Base-by-base conservation (phyloP, 2,888 invertebrate genomes). In the Cataglyphis albicans region DNA sequence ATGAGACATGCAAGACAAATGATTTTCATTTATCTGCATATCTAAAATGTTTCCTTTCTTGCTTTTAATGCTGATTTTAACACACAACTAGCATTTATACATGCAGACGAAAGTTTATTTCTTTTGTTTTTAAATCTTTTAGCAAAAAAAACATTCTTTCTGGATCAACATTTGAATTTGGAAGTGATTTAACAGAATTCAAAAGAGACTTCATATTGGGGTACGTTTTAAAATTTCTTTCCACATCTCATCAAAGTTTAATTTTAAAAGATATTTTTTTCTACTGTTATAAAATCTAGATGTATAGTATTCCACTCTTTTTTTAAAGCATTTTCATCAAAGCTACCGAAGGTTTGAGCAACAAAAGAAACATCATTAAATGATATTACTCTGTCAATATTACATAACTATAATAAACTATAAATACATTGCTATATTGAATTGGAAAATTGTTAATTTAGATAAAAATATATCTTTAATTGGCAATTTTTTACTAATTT, bases 221-320 rank as follows among this genome's bases (percentile, higher is more conserved):
- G 9, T 25, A 63, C 18, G 25, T 44, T 44, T 10, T 7, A 67
- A 67, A 44, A 67, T 12, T 25, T 67, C 2, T 67, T 29, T 67
- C 44, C 44, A 67, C 44, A 67, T 67, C 7, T 67, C 25, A 67
- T 67, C 65, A 9, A 44, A 65, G 1, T 29, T 44, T 7, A 61
- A 32, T 29, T 29, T 25, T 29, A 18, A 67, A 6, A 32, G 3
- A 9, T 35, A 6, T n/a, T 29, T 3, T 67, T 29, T 29, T 29
- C 29, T 29, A 29, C 29, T 44, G 3, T 10, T 25, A 44, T 44
- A 21, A 64, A 64, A 38, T 21, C 64, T 64, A 10, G 15, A 44
- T 12, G 25, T 3, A 25, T 18, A 18, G 18, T 44, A 44, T 44
- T 44, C 44, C 29, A 29, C 2, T 29, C 29, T 48, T 44, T 44